phyloP scores from a whole-genome alignment of 1,140 invertebrate genomes.

The Formica selysi region DNA sequence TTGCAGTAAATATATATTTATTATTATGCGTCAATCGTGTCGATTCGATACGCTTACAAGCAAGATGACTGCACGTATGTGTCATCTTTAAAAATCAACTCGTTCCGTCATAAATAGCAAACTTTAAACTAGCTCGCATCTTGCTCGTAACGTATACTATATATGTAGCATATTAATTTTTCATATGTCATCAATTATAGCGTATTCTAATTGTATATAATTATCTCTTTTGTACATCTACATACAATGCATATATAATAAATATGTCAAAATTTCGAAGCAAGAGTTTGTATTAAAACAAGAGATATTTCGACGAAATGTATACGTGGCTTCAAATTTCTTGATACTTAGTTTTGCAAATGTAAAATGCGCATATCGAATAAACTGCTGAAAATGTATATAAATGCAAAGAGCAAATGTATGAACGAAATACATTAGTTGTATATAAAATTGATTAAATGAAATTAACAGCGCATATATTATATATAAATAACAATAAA shows the following conservation, averaged over 20 bases:
- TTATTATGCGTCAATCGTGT: slow-evolving; percentile 53
- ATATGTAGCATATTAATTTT: slow-evolving; percentile 55
- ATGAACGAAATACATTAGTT: background rate
- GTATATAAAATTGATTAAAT: background rate
- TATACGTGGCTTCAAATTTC: background rate
- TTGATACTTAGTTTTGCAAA: slow-evolving; percentile 11
- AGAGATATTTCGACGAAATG: background rate
- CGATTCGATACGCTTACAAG: slow-evolving; percentile 56
- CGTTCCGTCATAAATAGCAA: slow-evolving; percentile 1
- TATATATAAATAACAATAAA: slow-evolving; percentile 30
- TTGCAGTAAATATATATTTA: slow-evolving; percentile 64
- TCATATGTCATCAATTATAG: slow-evolving; percentile 65
- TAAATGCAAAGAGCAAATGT: slow-evolving; percentile 26
- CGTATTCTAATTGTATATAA: slow-evolving; percentile 66
- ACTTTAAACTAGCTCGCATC: slow-evolving; percentile 40
- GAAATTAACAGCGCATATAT: slow-evolving; percentile 6
- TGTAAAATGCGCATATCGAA: background rate
- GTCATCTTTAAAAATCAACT: background rate
- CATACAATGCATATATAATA: slow-evolving; percentile 70
- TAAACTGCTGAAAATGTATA: background rate
- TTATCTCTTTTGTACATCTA: slow-evolving; percentile 74
- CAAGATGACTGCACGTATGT: slow-evolving; percentile 55
- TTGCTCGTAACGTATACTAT: slow-evolving; percentile 45
- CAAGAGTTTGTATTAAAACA: slow-evolving; percentile 68
- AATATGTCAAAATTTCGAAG: slow-evolving; percentile 67